Percentiles rank a stretch among this genome's conserved stretches.
phyloP scores from a whole-genome alignment of 2,888 invertebrate genomes.

The Chirona hameri region DNA sequence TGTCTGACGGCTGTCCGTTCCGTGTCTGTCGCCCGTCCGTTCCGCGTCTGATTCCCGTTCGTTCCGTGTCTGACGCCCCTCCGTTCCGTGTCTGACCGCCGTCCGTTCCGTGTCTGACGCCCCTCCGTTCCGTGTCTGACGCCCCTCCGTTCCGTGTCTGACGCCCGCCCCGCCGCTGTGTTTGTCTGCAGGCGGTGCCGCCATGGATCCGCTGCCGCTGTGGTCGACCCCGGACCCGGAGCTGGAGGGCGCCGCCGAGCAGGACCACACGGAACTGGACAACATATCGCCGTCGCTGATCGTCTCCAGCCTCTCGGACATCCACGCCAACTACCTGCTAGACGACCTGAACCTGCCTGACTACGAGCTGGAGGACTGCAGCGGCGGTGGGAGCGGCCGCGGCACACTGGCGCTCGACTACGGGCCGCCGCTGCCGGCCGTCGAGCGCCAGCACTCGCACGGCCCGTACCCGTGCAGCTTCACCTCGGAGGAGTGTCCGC shows the following conservation, averaged over 20 bases:
- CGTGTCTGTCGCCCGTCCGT: too few relatives aligned
- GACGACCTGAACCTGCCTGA: conserved; percentile 1
- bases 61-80: too few relatives aligned
- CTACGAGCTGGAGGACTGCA: background rate
- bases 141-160: too few relatives aligned
- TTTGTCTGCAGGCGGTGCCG: background rate
- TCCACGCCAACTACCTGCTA: conserved; percentile 24
- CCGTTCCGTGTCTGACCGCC: too few relatives aligned
- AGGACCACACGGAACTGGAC: conserved; percentile 13
- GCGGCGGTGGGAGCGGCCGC: background rate
- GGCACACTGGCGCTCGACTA: conserved; percentile 12
- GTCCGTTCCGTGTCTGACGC: too few relatives aligned
- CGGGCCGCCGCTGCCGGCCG: background rate
- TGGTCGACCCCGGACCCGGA: conserved; percentile 1
- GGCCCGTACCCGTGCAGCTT: conserved; percentile 8
- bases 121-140: too few relatives aligned
- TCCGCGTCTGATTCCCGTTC: too few relatives aligned
- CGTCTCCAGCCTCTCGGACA: background rate
- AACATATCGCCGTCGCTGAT: conserved; percentile 25
- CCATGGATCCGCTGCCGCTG: background rate
- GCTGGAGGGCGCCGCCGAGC: background rate
- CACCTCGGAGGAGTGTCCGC: conserved; percentile 7
- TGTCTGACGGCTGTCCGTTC: too few relatives aligned
- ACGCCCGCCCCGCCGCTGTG: too few relatives aligned
- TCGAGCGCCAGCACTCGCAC: conserved; percentile 23